A percentile compares a stretch with the other conserved stretches of the same genome.
These are phyloP conservation scores for Epinotia ramella DNA, from an alignment of 2,888 invertebrate genomes.

Conservation along the genomic window DNA sequence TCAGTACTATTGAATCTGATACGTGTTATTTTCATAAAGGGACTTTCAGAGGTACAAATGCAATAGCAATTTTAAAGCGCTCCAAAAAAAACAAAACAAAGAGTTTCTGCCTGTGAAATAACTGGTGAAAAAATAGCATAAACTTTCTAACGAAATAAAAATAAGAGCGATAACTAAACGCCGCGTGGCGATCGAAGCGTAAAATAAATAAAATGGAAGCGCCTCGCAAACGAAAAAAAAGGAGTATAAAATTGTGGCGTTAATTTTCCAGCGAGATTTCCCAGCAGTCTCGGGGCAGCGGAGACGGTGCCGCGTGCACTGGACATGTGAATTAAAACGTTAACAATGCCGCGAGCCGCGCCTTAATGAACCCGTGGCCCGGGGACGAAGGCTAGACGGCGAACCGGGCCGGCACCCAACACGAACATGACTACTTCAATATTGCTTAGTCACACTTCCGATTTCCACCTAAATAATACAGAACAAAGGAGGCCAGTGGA, in stretches of 20 bases:
- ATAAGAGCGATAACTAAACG: conserved; percentile 73
- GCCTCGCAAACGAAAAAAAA: conserved; percentile 73
- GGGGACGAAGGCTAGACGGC: conserved; percentile 48
- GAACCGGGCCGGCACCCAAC: conserved; percentile 33
- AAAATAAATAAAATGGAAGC: conserved; percentile 81
- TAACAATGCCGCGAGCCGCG: conserved; percentile 79
- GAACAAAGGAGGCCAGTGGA: neutral
- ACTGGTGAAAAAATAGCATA: conserved; percentile 49
- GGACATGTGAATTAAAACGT: conserved; percentile 84
- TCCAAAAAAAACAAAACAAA: conserved; percentile 18
- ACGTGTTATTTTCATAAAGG: neutral
- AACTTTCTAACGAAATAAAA: conserved; percentile 67
- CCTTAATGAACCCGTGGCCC: conserved; percentile 75
- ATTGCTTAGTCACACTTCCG: conserved; percentile 17
- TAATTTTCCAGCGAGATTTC: conserved; percentile 84
- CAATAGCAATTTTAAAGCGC: conserved; percentile 7
- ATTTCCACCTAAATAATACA: neutral
- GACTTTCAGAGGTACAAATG: neutral
- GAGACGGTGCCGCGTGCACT: conserved; percentile 58
- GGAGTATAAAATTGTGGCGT: conserved; percentile 77
- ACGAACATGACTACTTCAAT: conserved; percentile 18
- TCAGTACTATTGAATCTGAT: neutral
- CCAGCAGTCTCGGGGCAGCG: conserved; percentile 72
- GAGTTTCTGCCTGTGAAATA: conserved; percentile 37
- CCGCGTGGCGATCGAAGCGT: conserved; percentile 75